Percentiles rank a stretch among this genome's conserved stretches.
Conservation (phyloP, 2,113 vertebrate genomes). For the Antigone vipio region DNA sequence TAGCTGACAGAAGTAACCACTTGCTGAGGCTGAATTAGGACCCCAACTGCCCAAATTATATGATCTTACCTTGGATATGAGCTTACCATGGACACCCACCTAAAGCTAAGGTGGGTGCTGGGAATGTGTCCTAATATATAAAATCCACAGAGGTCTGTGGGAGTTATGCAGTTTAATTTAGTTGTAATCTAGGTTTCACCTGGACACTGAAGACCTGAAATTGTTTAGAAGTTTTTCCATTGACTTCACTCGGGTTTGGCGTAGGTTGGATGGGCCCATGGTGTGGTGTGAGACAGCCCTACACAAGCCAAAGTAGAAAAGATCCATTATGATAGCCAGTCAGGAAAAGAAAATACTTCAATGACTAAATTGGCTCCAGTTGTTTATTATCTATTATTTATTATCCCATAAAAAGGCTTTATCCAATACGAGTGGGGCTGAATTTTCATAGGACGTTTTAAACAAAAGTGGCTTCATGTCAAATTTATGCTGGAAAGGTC, state of each 20-base stretch:
- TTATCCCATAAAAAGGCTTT: slow-evolving; percentile 30
- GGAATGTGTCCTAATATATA: not conserved
- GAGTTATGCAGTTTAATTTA: not conserved
- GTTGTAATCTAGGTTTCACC: not conserved
- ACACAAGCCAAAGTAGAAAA: not conserved
- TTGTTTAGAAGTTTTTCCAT: not conserved
- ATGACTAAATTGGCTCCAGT: slow-evolving; percentile 42
- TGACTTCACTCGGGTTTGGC: not conserved
- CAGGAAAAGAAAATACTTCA: slow-evolving; percentile 13
- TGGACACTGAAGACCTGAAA: not conserved
- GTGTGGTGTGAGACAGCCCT: not conserved
- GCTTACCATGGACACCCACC: not conserved
- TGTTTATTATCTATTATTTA: slow-evolving; percentile 66
- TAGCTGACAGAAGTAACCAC: not conserved
- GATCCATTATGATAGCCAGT: not conserved
- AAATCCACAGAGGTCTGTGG: not conserved
- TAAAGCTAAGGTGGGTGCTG: not conserved
- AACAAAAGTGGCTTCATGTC: slow-evolving; percentile 69
- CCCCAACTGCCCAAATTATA: not conserved
- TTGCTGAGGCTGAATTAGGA: not conserved
- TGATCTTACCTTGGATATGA: not conserved
- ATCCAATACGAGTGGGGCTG: slow-evolving; percentile 5
- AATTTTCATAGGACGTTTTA: slow-evolving; percentile 50
- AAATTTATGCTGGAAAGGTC: slow-evolving; percentile 61
- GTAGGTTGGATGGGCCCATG: not conserved